These are phyloP conservation scores for Trochalopteron elliotii DNA, from an alignment of 2,113 vertebrate genomes.

Conservation along the genomic window DNA sequence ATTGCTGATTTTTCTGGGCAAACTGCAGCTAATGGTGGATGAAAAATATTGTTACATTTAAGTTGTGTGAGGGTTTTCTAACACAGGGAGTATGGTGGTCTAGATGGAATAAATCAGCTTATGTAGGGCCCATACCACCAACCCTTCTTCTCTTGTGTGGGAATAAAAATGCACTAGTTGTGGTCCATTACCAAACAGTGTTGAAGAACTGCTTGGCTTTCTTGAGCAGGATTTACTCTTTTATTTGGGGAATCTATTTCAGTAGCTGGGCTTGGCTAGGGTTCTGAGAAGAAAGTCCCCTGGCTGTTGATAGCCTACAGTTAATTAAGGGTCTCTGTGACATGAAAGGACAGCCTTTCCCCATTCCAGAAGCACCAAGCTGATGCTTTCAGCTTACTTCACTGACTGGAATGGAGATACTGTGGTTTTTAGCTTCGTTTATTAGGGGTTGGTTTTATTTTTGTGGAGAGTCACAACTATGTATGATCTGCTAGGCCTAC, in stretches of 20 bases:
- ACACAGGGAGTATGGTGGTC: neutral
- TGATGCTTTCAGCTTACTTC: neutral
- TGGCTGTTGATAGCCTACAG: neutral
- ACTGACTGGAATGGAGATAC: neutral
- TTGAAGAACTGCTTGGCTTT: neutral
- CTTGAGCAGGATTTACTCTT: neutral
- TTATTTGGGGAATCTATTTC: neutral
- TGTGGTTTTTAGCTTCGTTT: neutral
- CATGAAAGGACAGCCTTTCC: neutral
- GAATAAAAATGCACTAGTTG: neutral
- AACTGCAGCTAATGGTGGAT: neutral
- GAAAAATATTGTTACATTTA: neutral
- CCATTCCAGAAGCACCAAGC: neutral
- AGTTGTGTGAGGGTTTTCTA: neutral
- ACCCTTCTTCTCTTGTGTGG: neutral
- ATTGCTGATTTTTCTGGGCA: neutral
- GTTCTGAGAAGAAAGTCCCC: neutral
- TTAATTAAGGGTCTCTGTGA: neutral
- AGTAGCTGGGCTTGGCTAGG: neutral
- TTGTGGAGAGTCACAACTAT: neutral
- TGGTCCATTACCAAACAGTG: neutral
- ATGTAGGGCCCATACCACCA: neutral
- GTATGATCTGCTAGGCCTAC: neutral
- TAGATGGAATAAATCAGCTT: neutral
- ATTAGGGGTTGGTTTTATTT: neutral